Percentiles rank a stretch among this genome's conserved stretches.
Conservation (phyloP, 2,113 vertebrate species). For the Strix uralensis region DNA sequence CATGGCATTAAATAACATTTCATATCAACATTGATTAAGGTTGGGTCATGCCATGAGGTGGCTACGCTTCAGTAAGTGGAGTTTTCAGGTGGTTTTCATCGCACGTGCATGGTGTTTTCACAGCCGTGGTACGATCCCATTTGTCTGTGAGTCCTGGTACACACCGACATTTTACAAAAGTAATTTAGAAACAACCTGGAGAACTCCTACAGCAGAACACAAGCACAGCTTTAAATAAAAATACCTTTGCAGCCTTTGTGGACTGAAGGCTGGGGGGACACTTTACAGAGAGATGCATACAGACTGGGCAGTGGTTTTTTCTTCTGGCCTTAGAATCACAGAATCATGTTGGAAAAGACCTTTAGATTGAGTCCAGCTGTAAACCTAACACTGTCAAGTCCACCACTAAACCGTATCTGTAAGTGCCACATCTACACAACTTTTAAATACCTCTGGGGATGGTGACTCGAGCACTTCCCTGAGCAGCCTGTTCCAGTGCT, state of each 20-base stretch:
- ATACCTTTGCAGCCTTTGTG: background rate
- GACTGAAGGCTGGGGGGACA: background rate
- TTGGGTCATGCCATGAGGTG: accelerated
- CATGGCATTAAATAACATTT: background rate
- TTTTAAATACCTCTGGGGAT: background rate
- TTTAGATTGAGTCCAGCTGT: background rate
- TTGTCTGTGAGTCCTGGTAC: accelerated
- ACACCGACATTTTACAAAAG: accelerated
- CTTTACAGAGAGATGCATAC: too few species aligned
- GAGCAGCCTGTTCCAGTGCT: background rate
- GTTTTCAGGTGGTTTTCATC: background rate
- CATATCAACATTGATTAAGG: accelerated
- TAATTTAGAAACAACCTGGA: background rate
- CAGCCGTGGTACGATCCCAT: accelerated
- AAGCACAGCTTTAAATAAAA: background rate
- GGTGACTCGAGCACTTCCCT: background rate
- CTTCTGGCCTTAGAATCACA: background rate
- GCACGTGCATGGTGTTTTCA: too few species aligned
- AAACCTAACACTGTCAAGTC: background rate
- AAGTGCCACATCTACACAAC: background rate
- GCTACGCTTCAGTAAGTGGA: too few species aligned
- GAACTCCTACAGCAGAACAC: background rate
- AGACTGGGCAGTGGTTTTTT: background rate
- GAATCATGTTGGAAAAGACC: background rate
- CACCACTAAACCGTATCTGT: background rate